Base-by-base conservation (phyloP, 2,113 vertebrate genomes). In the Emydura subglobosa region DNA sequence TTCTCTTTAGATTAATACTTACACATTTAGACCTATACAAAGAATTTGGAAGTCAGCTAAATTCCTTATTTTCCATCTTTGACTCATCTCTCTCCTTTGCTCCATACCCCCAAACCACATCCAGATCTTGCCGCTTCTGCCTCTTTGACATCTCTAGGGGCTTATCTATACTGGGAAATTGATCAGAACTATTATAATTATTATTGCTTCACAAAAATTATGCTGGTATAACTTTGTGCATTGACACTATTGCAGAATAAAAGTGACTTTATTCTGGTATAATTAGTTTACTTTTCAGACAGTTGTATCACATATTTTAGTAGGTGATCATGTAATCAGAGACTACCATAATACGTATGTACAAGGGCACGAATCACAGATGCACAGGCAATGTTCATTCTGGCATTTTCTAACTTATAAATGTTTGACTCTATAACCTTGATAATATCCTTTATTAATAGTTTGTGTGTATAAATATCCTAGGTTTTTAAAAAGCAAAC, bases 171-270 rank as follows among this genome's bases (percentile, higher is more conserved):
- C 93, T 95, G 39, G 13, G 87, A 91, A 94, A 95, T 89, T 44
- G 93, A 92, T 83, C 42, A 85, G 27, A 93, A 68, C 1, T 94
- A 76, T 81, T 65, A 54, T 88, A 96, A 96, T 96, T 93, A 94
- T 22, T 93, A 27, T 39, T 39, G 39, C 39, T 39, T 39, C 29
- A 74, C 84, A 81, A 88, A 31, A 95, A 88, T 50, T 94, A 65
- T 82, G 68, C 88, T 85, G 42, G 88, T 92, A 79, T 47, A 50
- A 95, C 88, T 94, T 47, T 19, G 85, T 83, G 94, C 90, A 94
- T 93, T 79, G 94, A 91, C 89, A 93, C 68, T 42, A 85, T 42
- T 10, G 10, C 10, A 50, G 50, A 50, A 50, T 50, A 10, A 12
- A 50, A 50, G 50, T 50, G 50, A 13, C 10, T 12, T 50, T 50